A percentile compares a stretch with the other conserved stretches of the same genome.
Evolutionary conservation across 1,140 invertebrate genomes (phyloP).

Genomic region (Caenorhabditis elegans): WBcel235 BX284602.5:528501-529000

Average conservation of each 20-base stretch:
- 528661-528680: too few relatives aligned
- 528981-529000: slow-evolving; percentile 64
- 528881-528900: slow-evolving; percentile 45
- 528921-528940: slow-evolving; percentile 57
- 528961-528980: slow-evolving; percentile 60
- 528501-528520: too few relatives aligned
- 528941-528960: slow-evolving; percentile 57
- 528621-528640: too few relatives aligned
- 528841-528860: slow-evolving; percentile 54
- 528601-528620: too few relatives aligned
- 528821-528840: slow-evolving; percentile 61
- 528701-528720: slow-evolving; percentile 57
- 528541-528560: too few relatives aligned
- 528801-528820: slow-evolving; percentile 55
- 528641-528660: too few relatives aligned
- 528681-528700: background rate
- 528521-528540: too few relatives aligned
- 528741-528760: slow-evolving; percentile 61
- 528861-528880: slow-evolving; percentile 59
- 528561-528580: too few relatives aligned
- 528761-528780: slow-evolving; percentile 58
- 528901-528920: slow-evolving; percentile 39
- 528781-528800: slow-evolving; percentile 45
- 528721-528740: slow-evolving; percentile 65
- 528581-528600: too few relatives aligned